Conservation (phyloP, 2,113 vertebrate species). For the Myotis lucifugus region DNA sequence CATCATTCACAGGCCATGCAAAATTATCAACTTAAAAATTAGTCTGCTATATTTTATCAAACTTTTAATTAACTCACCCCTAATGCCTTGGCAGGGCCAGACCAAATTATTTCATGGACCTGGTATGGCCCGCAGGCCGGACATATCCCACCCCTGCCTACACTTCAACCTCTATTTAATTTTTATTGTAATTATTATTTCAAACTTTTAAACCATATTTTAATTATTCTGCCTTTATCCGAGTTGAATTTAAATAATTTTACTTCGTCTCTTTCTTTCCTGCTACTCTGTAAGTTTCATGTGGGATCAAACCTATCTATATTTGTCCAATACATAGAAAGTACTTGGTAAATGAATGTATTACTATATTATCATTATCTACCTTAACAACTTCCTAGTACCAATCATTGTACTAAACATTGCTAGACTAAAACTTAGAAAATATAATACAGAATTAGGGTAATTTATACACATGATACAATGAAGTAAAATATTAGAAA, state of each 20-base stretch:
- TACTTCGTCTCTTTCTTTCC: neutral
- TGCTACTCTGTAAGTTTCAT: neutral
- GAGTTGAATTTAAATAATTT: constrained; percentile 40
- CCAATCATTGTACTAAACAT: neutral
- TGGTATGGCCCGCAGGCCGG: no score
- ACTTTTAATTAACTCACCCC: no score
- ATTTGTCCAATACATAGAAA: neutral
- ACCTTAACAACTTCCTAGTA: constrained; percentile 3
- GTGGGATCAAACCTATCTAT: neutral
- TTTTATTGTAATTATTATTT: neutral
- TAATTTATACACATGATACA: neutral
- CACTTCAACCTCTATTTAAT: neutral
- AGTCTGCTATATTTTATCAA: no score
- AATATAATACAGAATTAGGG: neutral
- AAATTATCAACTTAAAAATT: no score
- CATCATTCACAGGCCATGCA: no score
- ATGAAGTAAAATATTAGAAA: neutral
- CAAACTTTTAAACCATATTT: neutral
- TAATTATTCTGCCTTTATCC: neutral
- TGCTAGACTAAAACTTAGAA: neutral
- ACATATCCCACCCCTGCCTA: no score
- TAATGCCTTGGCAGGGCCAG: no score
- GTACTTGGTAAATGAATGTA: neutral
- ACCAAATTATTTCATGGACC: no score
- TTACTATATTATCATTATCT: constrained; percentile 40